A percentile compares a stretch with the other conserved stretches of the same genome.
Conservation (phyloP, 2,888 invertebrate species). For the Phania funesta region DNA sequence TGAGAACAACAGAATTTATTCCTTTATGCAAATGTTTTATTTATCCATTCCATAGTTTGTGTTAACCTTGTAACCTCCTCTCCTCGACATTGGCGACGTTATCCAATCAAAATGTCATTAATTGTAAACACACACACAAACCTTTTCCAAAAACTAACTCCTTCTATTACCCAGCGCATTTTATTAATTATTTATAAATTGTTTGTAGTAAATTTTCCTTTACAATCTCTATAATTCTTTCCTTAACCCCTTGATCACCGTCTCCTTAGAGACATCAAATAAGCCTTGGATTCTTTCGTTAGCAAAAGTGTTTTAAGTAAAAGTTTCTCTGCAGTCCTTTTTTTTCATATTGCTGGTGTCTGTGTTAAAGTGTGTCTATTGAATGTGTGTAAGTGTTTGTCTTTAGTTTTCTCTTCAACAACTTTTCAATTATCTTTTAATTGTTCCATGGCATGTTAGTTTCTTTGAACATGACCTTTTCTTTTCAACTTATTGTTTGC, state of each 20-base stretch:
- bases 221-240: constrained; percentile 11
- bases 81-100: background rate
- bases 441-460: constrained; percentile 58
- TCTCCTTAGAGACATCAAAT: constrained; percentile 3
- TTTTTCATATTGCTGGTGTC: background rate
- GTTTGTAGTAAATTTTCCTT: background rate
- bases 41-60: background rate
- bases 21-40: too few relatives aligned
- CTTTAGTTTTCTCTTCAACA: constrained; percentile 35
- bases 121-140: background rate
- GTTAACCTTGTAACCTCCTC: background rate
- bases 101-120: background rate
- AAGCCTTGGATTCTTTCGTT: background rate
- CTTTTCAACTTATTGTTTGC: constrained; percentile 17
- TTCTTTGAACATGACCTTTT: constrained; percentile 46
- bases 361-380: background rate
- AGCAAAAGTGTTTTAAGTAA: constrained; percentile 29
- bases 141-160: background rate
- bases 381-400: background rate
- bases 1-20: too few relatives aligned
- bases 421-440: constrained; percentile 63
- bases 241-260: background rate
- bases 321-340: constrained; percentile 12
- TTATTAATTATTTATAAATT: constrained; percentile 23
- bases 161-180: background rate